Evolutionary conservation across 1,140 invertebrate species (phyloP).

Genomic region (Plectus sambesii): DNA sequence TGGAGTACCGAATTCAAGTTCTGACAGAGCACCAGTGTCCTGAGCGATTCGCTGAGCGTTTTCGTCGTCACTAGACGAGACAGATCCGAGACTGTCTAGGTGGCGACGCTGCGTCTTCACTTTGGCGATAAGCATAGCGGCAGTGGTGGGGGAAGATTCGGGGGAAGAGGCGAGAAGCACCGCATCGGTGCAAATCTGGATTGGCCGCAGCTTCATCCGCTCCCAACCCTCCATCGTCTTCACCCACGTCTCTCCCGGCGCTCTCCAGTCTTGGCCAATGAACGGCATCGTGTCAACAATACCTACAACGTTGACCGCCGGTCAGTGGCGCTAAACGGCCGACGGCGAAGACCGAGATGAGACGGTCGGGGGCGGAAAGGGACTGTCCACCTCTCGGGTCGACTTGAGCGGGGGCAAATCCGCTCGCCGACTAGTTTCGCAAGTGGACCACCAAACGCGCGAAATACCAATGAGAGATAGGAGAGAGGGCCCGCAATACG

Average conservation of each 20-base stretch:
- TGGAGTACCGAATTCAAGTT: neutral
- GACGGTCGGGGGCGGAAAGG: too few species aligned
- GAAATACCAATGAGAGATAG: too few species aligned
- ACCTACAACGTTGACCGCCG: too few species aligned
- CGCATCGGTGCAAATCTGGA: conserved; percentile 20
- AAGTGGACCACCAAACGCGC: too few species aligned
- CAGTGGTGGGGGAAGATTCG: neutral
- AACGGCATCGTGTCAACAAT: conserved; percentile 67
- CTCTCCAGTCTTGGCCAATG: conserved; percentile 56
- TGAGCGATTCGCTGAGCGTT: conserved; percentile 4
- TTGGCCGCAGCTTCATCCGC: conserved; percentile 65
- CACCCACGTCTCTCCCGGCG: conserved; percentile 92
- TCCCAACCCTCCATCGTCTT: conserved; percentile 80
- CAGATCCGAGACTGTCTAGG: conserved; percentile 10
- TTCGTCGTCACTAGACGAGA: conserved; percentile 8
- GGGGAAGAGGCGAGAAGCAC: conserved; percentile 2
- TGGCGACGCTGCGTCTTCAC: conserved; percentile 5
- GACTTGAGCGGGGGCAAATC: too few species aligned
- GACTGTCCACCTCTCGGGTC: too few species aligned
- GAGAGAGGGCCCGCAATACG: too few species aligned
- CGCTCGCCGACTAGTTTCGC: too few species aligned
- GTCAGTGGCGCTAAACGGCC: too few species aligned
- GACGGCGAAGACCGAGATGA: too few species aligned
- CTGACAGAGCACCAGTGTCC: conserved; percentile 47
- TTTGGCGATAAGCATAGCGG: conserved; percentile 2